Conservation (phyloP, 2,888 invertebrate genomes). For the Leistus spinibarbis region DNA sequence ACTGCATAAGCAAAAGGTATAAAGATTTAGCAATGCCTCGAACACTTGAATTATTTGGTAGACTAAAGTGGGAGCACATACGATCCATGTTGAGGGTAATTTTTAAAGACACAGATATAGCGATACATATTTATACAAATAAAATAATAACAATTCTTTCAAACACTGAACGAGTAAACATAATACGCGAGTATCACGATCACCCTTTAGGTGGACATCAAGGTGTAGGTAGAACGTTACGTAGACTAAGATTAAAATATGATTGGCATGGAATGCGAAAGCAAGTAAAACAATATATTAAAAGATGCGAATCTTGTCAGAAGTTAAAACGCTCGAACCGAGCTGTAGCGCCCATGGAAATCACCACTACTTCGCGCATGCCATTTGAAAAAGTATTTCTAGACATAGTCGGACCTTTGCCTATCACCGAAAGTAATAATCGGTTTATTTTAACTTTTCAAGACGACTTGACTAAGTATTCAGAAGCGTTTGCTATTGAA, state of each 20-base stretch:
- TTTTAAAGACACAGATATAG: conserved; percentile 3
- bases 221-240: background rate
- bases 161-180: background rate
- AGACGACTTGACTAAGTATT: conserved; percentile 47
- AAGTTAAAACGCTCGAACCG: background rate
- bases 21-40: background rate
- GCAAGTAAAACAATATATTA: conserved; percentile 43
- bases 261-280: conserved; percentile 44
- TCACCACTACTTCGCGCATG: conserved; percentile 43
- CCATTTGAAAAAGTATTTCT: conserved; percentile 45
- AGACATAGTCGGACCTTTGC: conserved; percentile 48
- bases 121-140: background rate
- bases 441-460: conserved; percentile 47
- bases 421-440: conserved; percentile 43
- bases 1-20: background rate
- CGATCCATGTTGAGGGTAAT: background rate
- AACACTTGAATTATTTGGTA: background rate
- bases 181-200: background rate
- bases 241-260: conserved; percentile 30
- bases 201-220: background rate
- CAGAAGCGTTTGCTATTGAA: conserved; percentile 44
- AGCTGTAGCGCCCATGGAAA: conserved; percentile 43
- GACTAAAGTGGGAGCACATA: background rate
- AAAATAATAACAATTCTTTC: background rate
- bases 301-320: conserved; percentile 46